These are phyloP conservation scores for Fringilla coelebs DNA, from an alignment of 2,797 vertebrate genomes.

Conservation along the genomic window DNA sequence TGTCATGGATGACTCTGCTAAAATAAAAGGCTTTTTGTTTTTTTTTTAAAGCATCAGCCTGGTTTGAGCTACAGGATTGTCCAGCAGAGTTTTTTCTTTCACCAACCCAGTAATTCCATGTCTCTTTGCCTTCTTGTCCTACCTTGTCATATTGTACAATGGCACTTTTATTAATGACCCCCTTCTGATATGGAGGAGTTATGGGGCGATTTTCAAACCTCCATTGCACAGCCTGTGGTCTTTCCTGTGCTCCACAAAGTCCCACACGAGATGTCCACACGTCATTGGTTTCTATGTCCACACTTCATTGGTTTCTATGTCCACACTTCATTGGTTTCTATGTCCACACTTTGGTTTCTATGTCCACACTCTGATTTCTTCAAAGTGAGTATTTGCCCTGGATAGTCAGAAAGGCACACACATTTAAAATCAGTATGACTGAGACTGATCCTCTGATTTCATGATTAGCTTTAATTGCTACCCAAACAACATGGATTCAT, in stretches of 20 bases:
- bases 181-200: neutral
- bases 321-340: neutral
- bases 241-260: accelerated
- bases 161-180: neutral
- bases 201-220: neutral
- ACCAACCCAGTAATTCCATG: neutral
- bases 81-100: neutral
- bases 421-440: neutral
- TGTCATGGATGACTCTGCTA: neutral
- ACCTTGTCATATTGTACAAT: neutral
- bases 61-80: neutral
- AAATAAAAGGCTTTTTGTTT: neutral
- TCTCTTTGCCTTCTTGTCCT: neutral
- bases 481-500: neutral
- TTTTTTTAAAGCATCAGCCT: neutral
- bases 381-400: neutral
- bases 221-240: accelerated
- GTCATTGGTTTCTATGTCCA: neutral
- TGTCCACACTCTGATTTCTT: neutral
- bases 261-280: accelerated
- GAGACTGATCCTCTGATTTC: neutral
- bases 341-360: neutral
- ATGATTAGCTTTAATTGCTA: neutral
- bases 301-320: neutral
- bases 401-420: neutral